Evolutionary conservation across 2,888 invertebrate species (phyloP).

Genomic region (Halocaridina rubra): DNA sequence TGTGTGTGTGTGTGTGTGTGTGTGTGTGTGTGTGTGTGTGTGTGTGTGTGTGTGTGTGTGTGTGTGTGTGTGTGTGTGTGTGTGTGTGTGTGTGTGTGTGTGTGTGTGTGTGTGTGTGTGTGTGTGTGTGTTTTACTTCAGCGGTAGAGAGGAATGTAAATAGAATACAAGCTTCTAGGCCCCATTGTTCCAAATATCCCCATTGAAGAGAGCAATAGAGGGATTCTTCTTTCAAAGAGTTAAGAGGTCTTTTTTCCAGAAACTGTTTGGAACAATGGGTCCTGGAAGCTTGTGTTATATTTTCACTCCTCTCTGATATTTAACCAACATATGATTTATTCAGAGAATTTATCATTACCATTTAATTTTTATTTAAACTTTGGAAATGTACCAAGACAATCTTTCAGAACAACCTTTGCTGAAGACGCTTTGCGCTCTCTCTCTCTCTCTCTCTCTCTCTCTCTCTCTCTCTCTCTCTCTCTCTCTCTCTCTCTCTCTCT

Average conservation of each 20-base stretch:
- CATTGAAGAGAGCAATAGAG: too few species aligned
- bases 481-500: not conserved
- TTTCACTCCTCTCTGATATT: too few species aligned
- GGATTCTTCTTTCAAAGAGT: too few species aligned
- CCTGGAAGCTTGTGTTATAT: too few species aligned
- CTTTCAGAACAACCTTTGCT: not conserved
- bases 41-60: not conserved
- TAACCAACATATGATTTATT: too few species aligned
- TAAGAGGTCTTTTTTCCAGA: too few species aligned
- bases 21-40: not conserved
- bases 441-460: slow-evolving; percentile 1
- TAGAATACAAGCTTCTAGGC: not conserved
- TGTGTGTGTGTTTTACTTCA: too few species aligned
- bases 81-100: not conserved
- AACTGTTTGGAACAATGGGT: too few species aligned
- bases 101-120: not conserved
- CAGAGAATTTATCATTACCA: too few species aligned
- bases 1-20: not conserved
- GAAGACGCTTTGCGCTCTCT: not conserved
- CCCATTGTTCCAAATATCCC: not conserved
- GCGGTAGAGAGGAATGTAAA: not conserved
- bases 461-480: not conserved
- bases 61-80: not conserved
- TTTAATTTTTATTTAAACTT: too few species aligned
- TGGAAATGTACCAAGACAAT: not conserved